Base-by-base conservation (phyloP, 2,888 invertebrate genomes). In the Danaus chrysippus region DNA sequence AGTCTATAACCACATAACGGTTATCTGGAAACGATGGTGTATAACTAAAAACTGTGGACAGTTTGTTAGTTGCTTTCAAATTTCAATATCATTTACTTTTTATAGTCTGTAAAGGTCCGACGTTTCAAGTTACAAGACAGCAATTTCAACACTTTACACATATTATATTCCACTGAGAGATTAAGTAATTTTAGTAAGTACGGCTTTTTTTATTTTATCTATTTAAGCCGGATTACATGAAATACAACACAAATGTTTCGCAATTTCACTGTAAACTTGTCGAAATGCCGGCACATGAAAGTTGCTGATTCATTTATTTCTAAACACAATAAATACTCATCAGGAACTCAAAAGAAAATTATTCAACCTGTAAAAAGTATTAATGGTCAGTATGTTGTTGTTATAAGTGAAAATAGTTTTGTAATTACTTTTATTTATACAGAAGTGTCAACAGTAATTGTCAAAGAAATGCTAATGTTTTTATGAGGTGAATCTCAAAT, bases 301-400 rank as follows among this genome's bases (percentile, higher is more conserved):
- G 78, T 65, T 82, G 87, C 90, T 86, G 88, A 89, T 79, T 89
- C 89, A 88, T 77, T 80, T 80, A 76, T 76, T 77, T 75, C 70
- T 78, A 86, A 83, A 84, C 77, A 76, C 70, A 73, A 72, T 73
- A 75, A 76, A 70, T 76, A 76, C 70, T 78, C 78, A 67, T 73
- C 78, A 66, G 74, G 76, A 69, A 70, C 68, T 69, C 71, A 74
- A 62, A 73, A 75, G 72, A 76, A 74, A 76, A 63, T 68, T 61
- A 65, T 70, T 67, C 69, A 77, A 66, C 68, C 79, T 68, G 70
- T 73, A 72, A 82, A 78, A 78, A 64, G 77, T 74, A 77, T 76
- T 79, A 84, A 77, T 76, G 89, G 90, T 89, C 87, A 87, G 90
- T 89, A 86, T 73, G 58, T 44, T 13, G 44, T 23, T 17, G 15